Conservation (phyloP, 2,113 vertebrate genomes). For the Tetrao urogallus region DNA sequence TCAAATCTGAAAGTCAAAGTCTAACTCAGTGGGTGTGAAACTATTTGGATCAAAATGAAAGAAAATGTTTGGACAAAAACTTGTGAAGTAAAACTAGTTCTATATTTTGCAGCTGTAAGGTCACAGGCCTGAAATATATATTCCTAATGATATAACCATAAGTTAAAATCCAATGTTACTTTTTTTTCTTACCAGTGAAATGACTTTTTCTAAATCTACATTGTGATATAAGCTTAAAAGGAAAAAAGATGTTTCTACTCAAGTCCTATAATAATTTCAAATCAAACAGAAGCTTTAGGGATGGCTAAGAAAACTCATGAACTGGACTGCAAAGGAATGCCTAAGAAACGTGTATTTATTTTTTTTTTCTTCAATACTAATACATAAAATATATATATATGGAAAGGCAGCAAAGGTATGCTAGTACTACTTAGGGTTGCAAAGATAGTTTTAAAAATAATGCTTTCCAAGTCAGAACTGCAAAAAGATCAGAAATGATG, state of each 20-base stretch:
- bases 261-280: neutral
- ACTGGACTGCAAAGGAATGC: neutral
- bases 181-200: neutral
- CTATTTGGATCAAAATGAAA: conserved; percentile 76
- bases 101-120: conserved; percentile 66
- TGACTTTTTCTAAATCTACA: neutral
- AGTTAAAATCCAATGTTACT: conserved; percentile 27
- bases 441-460: neutral
- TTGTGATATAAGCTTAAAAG: neutral
- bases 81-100: conserved; percentile 58
- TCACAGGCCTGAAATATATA: conserved; percentile 25
- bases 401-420: neutral
- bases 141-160: conserved; percentile 44
- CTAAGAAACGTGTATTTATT: neutral
- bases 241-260: neutral
- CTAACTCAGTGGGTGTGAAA: conserved; percentile 65
- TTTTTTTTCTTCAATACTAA: neutral
- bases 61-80: conserved; percentile 68
- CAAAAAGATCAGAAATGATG: neutral
- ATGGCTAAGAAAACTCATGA: neutral
- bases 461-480: neutral
- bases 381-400: neutral
- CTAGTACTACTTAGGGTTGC: neutral
- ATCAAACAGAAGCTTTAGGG: neutral
- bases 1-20: conserved; percentile 31